Evolutionary conservation across 2,797 vertebrate species (phyloP), one percentile per base, ranked within the genome.

Genomic region (Galaxias olidus): DNA sequence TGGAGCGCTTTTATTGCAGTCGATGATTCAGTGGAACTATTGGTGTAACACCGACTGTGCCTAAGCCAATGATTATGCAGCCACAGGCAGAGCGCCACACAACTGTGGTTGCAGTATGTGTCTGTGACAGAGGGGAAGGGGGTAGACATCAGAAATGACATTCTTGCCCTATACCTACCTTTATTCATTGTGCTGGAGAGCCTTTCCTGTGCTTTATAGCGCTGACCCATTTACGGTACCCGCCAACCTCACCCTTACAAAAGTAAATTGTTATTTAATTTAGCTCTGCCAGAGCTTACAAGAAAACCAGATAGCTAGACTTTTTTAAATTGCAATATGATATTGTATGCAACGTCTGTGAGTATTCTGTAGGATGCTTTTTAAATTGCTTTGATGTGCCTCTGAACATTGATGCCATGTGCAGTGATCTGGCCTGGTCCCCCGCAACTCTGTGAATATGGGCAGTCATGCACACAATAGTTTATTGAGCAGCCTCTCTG

Each of bases 1-100:
- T 76, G 68, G 66, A 80, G 77, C 63, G 66, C 76, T 85, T 86
- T 87, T 80, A 82, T 82, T 85, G 80, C 76, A 77, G 70, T 76
- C 72, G 77, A 72, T 19, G 59, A 76, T 85, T 88, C 70, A 79
- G 63, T 65, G 55, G 40, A 63, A 76, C 77, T 82, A 80, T 88
- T 86, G 30, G 30, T 83, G 86, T 79, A 78, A 86, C 58, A 78
- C 66, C 40, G 71, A 73, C 54, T 61, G 72, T 70, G 66, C 78
- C 67, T 49, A 9, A 51, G 59, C 18, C n/a, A 69, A 64, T 76
- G 79, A 87, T 87, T 82, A 72, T 84, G 64, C 68, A 77, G 61
- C 30, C 59, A 17, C 55, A 60, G 72, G 76, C 51, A 20, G 0
- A 1, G 12, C 58, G 40, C 61, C 61, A 53, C 58, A 18, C 43